Conservation (phyloP, 2,113 vertebrate genomes). For the Coptodon rendalli region DNA sequence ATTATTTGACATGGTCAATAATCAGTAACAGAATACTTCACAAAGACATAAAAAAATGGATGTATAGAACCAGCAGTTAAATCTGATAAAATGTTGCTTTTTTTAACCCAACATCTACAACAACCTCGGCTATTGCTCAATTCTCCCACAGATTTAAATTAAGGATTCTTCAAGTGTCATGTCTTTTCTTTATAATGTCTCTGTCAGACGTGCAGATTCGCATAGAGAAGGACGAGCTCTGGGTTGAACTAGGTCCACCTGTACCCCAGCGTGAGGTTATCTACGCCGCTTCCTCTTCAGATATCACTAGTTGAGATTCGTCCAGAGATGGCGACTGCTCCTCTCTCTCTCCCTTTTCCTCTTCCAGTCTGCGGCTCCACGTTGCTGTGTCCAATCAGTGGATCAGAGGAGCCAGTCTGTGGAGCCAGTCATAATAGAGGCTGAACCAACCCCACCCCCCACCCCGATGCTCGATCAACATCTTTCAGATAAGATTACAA, state of each 20-base stretch:
- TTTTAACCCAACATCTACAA: not conserved
- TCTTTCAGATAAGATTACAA: conserved; percentile 74
- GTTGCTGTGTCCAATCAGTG: conserved; percentile 66
- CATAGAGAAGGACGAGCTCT: not conserved
- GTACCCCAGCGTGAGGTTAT: conserved; percentile 45
- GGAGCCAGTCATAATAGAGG: conserved; percentile 74
- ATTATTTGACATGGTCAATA: not conserved
- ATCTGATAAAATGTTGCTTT: not conserved
- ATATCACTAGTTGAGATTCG: conserved; percentile 53
- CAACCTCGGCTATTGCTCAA: not conserved
- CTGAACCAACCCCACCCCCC: conserved; percentile 1
- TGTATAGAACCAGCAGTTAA: not conserved
- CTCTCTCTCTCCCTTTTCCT: not conserved
- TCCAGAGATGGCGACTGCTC: conserved; percentile 55
- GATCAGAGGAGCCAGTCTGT: conserved; percentile 76
- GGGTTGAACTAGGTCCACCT: conserved; percentile 37
- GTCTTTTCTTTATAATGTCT: not conserved
- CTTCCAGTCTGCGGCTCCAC: conserved; percentile 37
- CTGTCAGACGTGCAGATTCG: not conserved
- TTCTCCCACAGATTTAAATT: not conserved
- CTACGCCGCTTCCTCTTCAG: conserved; percentile 25
- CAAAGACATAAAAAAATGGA: not conserved
- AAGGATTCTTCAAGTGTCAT: not conserved
- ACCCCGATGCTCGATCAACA: conserved; percentile 63
- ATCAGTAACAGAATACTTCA: not conserved